Percentiles rank a stretch among this genome's conserved stretches.
phyloP scores from a whole-genome alignment of 2,113 vertebrate species.

The Ovibos moschatus region DNA sequence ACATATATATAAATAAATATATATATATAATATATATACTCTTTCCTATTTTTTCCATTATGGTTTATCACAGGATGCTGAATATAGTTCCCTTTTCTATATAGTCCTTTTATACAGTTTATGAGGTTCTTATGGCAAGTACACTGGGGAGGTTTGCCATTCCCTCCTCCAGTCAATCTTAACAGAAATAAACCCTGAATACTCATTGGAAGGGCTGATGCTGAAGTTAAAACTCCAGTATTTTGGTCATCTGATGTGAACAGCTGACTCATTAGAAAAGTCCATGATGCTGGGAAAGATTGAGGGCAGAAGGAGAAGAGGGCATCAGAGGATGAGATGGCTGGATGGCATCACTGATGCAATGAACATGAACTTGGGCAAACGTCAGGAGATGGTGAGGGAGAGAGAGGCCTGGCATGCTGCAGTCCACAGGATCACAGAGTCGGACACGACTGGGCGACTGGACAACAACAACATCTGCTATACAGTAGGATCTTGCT shows the following conservation, averaged over 20 bases:
- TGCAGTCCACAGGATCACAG: not conserved
- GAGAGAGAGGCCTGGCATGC: not conserved
- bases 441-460: fast-evolving
- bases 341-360: not conserved
- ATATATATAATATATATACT: not conserved
- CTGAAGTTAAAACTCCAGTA: not conserved
- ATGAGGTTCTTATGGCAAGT: not conserved
- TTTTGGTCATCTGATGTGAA: not conserved
- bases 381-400: not conserved
- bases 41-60: not conserved
- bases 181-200: not conserved
- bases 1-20: not conserved
- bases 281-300: not conserved
- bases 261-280: not conserved
- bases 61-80: not conserved
- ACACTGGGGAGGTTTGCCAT: not conserved
- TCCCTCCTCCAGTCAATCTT: not conserved
- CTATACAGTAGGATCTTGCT: not conserved
- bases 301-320: not conserved
- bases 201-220: not conserved
- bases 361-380: not conserved
- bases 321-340: not conserved
- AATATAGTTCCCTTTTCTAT: not conserved
- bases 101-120: not conserved
- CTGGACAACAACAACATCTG: not conserved